phyloP scores from a whole-genome alignment of 1,140 invertebrate genomes.

The Nasonia vitripennis region DNA sequence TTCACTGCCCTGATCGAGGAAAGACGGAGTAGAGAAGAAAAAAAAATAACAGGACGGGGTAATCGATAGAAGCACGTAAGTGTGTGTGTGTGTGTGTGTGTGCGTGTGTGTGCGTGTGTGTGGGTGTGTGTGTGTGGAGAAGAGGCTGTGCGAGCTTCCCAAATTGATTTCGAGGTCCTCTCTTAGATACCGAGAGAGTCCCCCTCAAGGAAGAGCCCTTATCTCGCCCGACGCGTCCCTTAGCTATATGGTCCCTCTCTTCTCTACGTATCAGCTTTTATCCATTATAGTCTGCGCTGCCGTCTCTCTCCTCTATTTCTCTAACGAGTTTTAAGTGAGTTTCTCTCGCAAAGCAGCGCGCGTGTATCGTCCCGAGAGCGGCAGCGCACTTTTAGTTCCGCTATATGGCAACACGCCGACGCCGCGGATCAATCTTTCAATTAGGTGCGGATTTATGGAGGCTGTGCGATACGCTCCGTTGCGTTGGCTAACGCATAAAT shows the following conservation, averaged over 20 bases:
- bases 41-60: not conserved
- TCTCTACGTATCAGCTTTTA: slow-evolving; percentile 31
- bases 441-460: slow-evolving; percentile 60
- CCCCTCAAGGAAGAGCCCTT: slow-evolving; percentile 53
- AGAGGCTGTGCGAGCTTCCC: slow-evolving; percentile 55
- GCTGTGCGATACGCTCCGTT: slow-evolving; percentile 41
- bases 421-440: slow-evolving; percentile 60
- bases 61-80: slow-evolving; percentile 36
- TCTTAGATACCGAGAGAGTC: slow-evolving; percentile 35
- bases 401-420: not conserved
- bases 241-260: not conserved
- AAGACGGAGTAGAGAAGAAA: not conserved
- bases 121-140: not conserved
- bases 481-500: slow-evolving; percentile 21
- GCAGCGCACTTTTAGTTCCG: slow-evolving; percentile 53
- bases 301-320: not conserved
- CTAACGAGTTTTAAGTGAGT: slow-evolving; percentile 56
- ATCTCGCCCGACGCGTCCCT: slow-evolving; percentile 57
- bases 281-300: slow-evolving; percentile 53
- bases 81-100: not conserved
- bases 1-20: not conserved
- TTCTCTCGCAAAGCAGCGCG: slow-evolving; percentile 33
- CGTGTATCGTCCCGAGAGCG: not conserved
- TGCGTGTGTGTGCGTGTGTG: not conserved
- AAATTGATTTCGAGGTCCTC: slow-evolving; percentile 67